These are phyloP conservation scores for Podocnemis expansa DNA, from an alignment of 2,113 vertebrate genomes.

Conservation along the genomic window DNA sequence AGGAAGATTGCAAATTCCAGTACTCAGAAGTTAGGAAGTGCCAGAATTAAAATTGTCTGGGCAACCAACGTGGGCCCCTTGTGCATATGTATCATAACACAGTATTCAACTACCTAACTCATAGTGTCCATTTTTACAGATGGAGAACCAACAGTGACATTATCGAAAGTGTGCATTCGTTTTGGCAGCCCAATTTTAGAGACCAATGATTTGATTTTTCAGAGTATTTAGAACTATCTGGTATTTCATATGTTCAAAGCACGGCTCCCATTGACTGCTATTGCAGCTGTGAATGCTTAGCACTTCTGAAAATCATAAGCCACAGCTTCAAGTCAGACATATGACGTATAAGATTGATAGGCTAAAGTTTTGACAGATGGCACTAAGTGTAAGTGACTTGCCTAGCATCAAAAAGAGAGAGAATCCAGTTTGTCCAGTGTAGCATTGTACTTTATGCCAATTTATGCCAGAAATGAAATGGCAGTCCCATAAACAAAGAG, in stretches of 20 bases:
- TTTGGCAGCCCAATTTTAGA: background rate
- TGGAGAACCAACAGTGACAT: background rate
- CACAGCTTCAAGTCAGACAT: background rate
- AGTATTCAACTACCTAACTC: no score
- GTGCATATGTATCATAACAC: background rate
- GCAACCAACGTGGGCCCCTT: no score
- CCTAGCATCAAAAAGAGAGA: background rate
- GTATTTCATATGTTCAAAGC: background rate
- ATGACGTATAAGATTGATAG: background rate
- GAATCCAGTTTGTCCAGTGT: background rate
- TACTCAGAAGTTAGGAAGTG: background rate
- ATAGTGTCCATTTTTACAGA: background rate
- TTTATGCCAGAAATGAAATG: background rate
- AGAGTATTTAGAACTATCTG: background rate
- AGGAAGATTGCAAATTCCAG: background rate
- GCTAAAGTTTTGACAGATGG: background rate
- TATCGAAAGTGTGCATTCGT: background rate
- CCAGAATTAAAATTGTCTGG: background rate
- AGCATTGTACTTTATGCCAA: background rate
- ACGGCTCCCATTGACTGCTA: background rate
- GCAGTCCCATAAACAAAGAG: background rate
- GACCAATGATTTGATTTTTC: background rate
- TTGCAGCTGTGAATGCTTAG: background rate
- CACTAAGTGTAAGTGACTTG: background rate
- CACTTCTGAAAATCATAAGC: background rate